Conservation (phyloP, 2,888 invertebrate genomes). For the Drosophila cognata region DNA sequence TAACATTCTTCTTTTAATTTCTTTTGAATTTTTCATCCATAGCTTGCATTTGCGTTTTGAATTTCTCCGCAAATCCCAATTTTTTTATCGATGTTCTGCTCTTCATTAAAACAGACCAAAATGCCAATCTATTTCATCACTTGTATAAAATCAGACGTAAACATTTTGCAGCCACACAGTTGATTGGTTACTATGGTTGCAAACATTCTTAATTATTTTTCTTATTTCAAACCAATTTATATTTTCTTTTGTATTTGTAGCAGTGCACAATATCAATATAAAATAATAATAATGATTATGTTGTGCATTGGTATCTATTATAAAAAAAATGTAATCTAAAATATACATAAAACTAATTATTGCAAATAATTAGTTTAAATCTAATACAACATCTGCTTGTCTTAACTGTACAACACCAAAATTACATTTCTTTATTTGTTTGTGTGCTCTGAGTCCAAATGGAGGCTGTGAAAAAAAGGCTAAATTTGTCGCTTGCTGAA, state of each 20-base stretch:
- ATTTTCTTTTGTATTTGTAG: not conserved
- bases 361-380: not conserved
- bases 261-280: not conserved
- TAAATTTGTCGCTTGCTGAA: not conserved
- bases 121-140: not conserved
- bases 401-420: not conserved
- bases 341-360: not conserved
- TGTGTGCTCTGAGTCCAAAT: not conserved
- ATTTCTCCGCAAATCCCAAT: not conserved
- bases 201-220: not conserved
- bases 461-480: not conserved
- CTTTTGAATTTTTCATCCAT: not conserved
- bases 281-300: not conserved
- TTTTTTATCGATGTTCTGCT: not conserved
- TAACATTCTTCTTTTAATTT: no score
- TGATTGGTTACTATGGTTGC: not conserved
- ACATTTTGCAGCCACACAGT: not conserved
- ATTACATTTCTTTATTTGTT: not conserved
- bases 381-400: not conserved
- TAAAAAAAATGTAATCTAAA: not conserved
- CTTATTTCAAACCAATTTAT: not conserved
- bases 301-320: not conserved
- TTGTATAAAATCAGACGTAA: not conserved
- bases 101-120: no score
- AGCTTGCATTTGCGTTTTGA: not conserved